Evolutionary conservation across 2,113 vertebrate genomes (phyloP).

Genomic region (Sarotherodon lohbergeri): DNA sequence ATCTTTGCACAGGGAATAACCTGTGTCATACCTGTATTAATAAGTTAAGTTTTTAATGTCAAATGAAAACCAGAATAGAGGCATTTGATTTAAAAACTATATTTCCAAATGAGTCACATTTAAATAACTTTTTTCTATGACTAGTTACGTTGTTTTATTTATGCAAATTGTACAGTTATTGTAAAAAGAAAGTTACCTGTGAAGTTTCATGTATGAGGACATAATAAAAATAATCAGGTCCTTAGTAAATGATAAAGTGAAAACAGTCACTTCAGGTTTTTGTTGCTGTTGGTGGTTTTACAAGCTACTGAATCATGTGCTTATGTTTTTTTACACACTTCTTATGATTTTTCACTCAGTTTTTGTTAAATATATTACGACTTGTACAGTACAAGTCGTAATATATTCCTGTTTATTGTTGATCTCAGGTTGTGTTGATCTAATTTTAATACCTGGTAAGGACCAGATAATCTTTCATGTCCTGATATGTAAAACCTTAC

Average conservation of each 20-base stretch:
- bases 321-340: fast-evolving
- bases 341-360: not conserved
- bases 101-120: not conserved
- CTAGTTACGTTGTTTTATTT: not conserved
- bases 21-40: not conserved
- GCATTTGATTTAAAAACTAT: not conserved
- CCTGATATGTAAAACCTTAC: not conserved
- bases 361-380: not conserved
- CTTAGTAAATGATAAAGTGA: not conserved
- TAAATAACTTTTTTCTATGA: not conserved
- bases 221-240: not conserved
- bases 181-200: not conserved
- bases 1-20: not conserved
- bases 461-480: not conserved
- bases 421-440: not conserved
- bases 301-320: not conserved
- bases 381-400: not conserved
- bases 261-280: not conserved
- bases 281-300: not conserved
- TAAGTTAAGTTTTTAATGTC: not conserved
- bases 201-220: not conserved
- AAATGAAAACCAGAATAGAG: fast-evolving
- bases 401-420: not conserved
- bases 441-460: not conserved
- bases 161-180: not conserved